Evolutionary conservation across 1,140 invertebrate species (phyloP).

Genomic region (Babylonia areolata): DNA sequence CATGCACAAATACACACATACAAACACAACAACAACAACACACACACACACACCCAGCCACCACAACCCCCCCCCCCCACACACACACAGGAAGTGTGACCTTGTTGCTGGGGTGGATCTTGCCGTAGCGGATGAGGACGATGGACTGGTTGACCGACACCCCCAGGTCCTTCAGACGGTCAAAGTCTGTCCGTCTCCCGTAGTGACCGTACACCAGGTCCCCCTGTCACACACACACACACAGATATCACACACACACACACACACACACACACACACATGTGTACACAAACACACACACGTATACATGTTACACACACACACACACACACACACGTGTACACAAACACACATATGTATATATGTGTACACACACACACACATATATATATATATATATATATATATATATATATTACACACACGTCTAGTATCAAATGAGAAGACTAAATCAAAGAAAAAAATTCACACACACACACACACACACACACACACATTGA

Average conservation of each 20-base stretch:
- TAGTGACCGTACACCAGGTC: conserved; percentile 78
- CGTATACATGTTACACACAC: too few species aligned
- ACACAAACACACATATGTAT: background rate
- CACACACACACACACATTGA: too few species aligned
- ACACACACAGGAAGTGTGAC: too few species aligned
- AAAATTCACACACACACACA: too few species aligned
- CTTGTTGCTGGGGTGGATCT: conserved; percentile 78
- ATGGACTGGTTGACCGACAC: conserved; percentile 75
- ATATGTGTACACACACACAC: background rate
- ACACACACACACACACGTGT: too few species aligned
- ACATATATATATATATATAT: background rate
- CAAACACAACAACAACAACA: too few species aligned
- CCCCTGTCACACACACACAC: conserved; percentile 50
- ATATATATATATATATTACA: background rate
- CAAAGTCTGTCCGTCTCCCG: conserved; percentile 77
- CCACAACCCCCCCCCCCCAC: background rate
- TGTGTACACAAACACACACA: too few species aligned
- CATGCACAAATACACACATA: too few species aligned
- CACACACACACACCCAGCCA: too few species aligned
- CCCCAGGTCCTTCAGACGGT: conserved; percentile 62
- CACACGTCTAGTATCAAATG: too few species aligned
- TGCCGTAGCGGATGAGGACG: conserved; percentile 77
- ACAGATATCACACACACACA: too few species aligned
- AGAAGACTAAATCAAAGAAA: too few species aligned
- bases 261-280: background rate